A percentile compares a stretch with the other conserved stretches of the same genome.
Conservation (phyloP, 1,140 invertebrate species). For the Dendrolimus kikuchii region DNA sequence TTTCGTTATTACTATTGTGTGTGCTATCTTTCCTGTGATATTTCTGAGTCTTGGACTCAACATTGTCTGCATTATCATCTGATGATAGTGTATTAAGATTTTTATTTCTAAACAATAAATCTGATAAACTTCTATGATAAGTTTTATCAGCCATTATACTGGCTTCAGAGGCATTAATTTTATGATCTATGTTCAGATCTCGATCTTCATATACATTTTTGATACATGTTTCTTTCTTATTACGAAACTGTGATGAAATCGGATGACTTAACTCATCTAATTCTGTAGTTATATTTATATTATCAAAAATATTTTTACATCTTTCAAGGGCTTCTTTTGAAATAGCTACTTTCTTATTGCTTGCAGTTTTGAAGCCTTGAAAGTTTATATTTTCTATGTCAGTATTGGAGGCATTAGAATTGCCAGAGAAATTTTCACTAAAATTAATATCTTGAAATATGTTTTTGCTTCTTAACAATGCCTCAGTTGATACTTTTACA, state of each 20-base stretch:
- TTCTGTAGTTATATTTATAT: neutral
- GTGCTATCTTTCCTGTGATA: no score
- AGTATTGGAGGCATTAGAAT: neutral
- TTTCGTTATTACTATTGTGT: no score
- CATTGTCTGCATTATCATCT: no score
- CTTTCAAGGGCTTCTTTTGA: conserved; percentile 32
- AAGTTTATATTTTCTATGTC: conserved; percentile 4
- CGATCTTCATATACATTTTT: no score
- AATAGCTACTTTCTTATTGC: conserved; percentile 32
- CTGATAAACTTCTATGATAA: no score
- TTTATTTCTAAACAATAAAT: no score
- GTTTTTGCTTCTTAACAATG: conserved; percentile 3
- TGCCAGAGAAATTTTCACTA: neutral
- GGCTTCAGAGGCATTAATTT: no score
- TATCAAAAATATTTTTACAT: conserved; percentile 22
- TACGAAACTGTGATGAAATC: neutral
- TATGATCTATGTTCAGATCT: no score
- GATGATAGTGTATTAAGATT: no score
- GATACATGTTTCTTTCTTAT: neutral
- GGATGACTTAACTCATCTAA: neutral
- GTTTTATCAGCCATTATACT: no score
- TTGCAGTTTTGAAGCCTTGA: conserved; percentile 33
- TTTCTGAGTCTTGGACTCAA: no score
- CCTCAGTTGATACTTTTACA: conserved; percentile 1
- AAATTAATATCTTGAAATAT: conserved; percentile 1